phyloP scores from a whole-genome alignment of 64 coral and sea anemone genomes.

The Actinia tenebrosa region DNA sequence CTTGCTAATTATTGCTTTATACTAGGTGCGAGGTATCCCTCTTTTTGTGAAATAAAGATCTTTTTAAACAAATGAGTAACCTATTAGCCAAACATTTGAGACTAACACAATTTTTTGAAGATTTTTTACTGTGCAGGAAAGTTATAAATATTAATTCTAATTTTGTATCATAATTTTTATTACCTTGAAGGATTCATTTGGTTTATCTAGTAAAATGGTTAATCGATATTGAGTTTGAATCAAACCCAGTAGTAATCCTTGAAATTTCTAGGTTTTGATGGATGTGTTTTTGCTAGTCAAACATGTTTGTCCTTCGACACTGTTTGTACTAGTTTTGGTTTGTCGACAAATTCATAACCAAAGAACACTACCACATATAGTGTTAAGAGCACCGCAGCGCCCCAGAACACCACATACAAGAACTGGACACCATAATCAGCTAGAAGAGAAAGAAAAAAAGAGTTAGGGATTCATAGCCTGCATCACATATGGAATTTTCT shows the following conservation, averaged over 20 bases:
- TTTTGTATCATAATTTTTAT: no score
- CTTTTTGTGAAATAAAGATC: no score
- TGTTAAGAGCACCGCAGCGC: constrained; percentile 72
- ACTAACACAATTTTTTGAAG: no score
- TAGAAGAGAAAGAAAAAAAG: constrained; percentile 25
- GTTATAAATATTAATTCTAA: no score
- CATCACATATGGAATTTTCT: no score
- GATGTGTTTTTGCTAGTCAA: constrained; percentile 72
- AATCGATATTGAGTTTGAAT: neutral
- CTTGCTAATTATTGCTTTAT: no score
- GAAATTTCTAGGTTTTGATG: constrained; percentile 13
- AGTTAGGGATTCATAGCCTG: no score
- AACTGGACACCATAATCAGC: constrained; percentile 88
- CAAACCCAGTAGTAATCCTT: constrained; percentile 29
- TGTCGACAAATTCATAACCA: constrained; percentile 89
- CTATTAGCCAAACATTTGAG: no score
- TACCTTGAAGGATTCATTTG: no score
- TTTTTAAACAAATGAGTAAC: no score
- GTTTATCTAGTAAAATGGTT: neutral
- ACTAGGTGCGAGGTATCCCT: no score
- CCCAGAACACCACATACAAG: constrained; percentile 91
- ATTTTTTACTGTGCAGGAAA: no score
- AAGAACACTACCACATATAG: constrained; percentile 90
- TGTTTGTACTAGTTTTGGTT: constrained; percentile 82
- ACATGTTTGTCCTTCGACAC: constrained; percentile 83